Base-by-base conservation (phyloP, 2,113 vertebrate genomes). In the Petromus typicus region DNA sequence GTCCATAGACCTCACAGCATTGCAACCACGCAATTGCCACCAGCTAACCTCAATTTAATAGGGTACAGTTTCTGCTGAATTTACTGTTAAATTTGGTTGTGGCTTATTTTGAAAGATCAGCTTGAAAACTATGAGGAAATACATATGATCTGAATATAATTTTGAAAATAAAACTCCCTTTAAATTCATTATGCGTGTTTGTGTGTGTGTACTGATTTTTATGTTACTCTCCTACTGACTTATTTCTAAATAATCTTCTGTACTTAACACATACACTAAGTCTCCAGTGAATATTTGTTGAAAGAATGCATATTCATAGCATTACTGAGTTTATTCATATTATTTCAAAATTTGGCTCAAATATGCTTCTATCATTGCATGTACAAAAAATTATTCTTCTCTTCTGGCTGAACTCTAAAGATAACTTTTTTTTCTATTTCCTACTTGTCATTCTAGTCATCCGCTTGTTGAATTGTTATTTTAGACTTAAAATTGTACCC, bases 391-490 rank as follows among this genome's bases (percentile, higher is more conserved):
- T 56, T 45, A n/a, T 95, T 80, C 78, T 94, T 96, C 45, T 61
- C 7, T 93, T 17, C 30, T 87, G 34, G 18, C 67, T 80, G 34
- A 79, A 18, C 43, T 89, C 48, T 18, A 51, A 84, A 56, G 81
- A 81, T 37, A 45, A 27, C n/a, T 40, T 48, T 56, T 2, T 25
- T 93, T 86, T 91, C 76, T 91, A 4, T 94, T 45, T 16, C 3
- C 79, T 90, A 48, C 25, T 81, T 96, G n/a, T 69, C 63, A 93
- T 91, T 84, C 37, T 40, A 91, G 83, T 54, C 13, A 86, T 64
- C 89, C 86, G 63, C 92, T 94, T 82, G 7, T 66, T 94, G 51
- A 90, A 93, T 91, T 93, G 61, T 84, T 93, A 94, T 86, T 96
- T 97, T 30, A 91, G 13, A 78, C 14, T 94, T 86, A 51, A 45